Evolutionary conservation across 2,888 invertebrate species (phyloP).

Genomic region (Lithodes maja): DNA sequence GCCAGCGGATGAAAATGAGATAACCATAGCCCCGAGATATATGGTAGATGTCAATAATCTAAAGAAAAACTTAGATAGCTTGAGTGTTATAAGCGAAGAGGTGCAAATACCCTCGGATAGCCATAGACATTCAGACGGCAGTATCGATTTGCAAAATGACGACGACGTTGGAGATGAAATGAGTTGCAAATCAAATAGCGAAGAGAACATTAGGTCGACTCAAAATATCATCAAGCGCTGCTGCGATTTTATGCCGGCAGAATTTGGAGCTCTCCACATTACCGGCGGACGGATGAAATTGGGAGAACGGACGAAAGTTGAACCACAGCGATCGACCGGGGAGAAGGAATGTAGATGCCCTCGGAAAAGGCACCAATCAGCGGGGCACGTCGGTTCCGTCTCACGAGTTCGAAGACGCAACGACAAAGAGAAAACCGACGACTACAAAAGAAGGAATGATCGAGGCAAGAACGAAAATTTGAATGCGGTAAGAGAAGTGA

Average conservation of each 20-base stretch:
- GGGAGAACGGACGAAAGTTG: constrained; percentile 1
- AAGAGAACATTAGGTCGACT: background rate
- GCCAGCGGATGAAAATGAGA: background rate
- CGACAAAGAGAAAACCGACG: background rate
- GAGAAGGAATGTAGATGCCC: constrained; percentile 46
- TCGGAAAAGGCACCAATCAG: constrained; percentile 4
- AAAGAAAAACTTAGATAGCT: no score
- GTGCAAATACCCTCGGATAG: no score
- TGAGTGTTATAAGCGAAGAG: no score
- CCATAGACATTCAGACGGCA: background rate
- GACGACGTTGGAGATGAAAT: background rate
- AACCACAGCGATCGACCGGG: constrained; percentile 15
- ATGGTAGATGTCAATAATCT: no score
- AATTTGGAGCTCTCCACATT: constrained; percentile 49
- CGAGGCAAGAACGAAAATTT: background rate
- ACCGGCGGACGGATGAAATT: constrained; percentile 49
- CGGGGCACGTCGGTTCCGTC: background rate
- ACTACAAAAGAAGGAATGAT: background rate
- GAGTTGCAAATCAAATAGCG: background rate
- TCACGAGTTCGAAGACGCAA: constrained; percentile 1
- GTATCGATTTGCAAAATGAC: background rate
- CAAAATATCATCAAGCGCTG: constrained; percentile 18
- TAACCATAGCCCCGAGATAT: background rate
- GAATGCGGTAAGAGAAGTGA: background rate
- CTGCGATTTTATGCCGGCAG: constrained; percentile 32